A percentile compares a stretch with the other conserved stretches of the same genome.
Evolutionary conservation across 1,140 invertebrate species (phyloP).

Genomic region (Arion vulgaris): DNA sequence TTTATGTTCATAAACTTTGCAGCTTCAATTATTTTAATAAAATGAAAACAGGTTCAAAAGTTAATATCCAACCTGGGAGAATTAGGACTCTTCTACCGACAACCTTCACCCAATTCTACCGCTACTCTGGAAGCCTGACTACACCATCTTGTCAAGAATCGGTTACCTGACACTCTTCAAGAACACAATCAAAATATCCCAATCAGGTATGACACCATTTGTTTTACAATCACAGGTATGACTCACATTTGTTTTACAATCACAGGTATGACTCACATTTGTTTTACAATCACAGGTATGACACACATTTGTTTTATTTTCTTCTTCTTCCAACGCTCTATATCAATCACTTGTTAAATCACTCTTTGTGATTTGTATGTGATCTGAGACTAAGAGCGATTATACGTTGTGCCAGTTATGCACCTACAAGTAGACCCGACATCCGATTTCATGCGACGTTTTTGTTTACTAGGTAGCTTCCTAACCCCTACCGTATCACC

Average conservation of each 20-base stretch:
- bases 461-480: too few species aligned
- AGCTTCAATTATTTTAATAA: too few species aligned
- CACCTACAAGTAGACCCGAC: too few species aligned
- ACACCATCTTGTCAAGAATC: constrained; percentile 81
- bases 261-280: constrained; percentile 77
- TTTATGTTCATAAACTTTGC: too few species aligned
- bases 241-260: constrained; percentile 54
- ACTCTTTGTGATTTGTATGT: too few species aligned
- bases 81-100: constrained; percentile 30
- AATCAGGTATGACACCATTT: constrained; percentile 75
- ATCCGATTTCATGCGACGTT: too few species aligned
- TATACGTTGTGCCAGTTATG: too few species aligned
- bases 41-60: neutral
- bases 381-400: too few species aligned
- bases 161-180: constrained; percentile 81
- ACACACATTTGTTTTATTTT: too few species aligned
- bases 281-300: constrained; percentile 79
- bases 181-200: constrained; percentile 80
- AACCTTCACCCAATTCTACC: constrained; percentile 70
- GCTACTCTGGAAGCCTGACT: constrained; percentile 82
- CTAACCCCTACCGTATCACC: too few species aligned
- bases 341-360: too few species aligned
- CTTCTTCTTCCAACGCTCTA: too few species aligned
- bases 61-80: neutral
- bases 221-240: constrained; percentile 79